phyloP scores from a whole-genome alignment of 1,140 invertebrate genomes.

The Bombus turneri region DNA sequence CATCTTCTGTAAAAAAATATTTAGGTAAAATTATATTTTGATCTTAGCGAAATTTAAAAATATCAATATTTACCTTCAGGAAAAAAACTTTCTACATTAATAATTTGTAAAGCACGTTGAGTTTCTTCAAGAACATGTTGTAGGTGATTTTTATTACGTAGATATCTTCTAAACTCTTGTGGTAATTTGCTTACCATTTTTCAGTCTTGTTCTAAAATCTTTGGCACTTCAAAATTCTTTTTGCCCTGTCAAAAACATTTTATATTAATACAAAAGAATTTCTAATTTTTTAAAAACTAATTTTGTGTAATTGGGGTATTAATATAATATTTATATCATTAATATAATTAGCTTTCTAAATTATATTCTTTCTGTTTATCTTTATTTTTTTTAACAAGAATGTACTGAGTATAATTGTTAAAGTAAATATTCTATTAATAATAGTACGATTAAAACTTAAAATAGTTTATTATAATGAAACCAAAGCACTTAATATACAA shows the following conservation, averaged over 20 bases:
- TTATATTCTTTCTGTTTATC: background rate
- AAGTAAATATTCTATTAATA: background rate
- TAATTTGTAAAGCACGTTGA: conserved; percentile 85
- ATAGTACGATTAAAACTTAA: background rate
- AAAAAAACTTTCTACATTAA: conserved; percentile 85
- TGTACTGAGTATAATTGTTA: background rate
- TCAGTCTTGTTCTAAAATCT: conserved; percentile 28
- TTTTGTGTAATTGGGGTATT: background rate
- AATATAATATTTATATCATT: background rate
- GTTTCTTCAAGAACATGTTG: conserved; percentile 87
- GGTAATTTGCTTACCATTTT: conserved; percentile 81
- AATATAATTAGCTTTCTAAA: background rate
- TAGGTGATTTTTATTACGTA: conserved; percentile 82
- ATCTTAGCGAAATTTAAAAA: background rate
- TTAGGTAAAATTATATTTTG: background rate
- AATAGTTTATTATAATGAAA: background rate
- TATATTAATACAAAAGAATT: background rate
- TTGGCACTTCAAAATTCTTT: conserved; percentile 21
- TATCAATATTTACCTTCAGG: conserved; percentile 83
- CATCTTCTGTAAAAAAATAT: conserved; percentile 78
- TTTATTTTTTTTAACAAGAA: too few relatives aligned
- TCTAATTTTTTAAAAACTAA: background rate
- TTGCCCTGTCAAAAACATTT: conserved; percentile 29
- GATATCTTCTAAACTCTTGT: conserved; percentile 83
- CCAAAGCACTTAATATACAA: background rate